A percentile compares a stretch with the other conserved stretches of the same genome.
Evolutionary conservation across 2,797 vertebrate species (phyloP).

Genomic region (Alauda arvensis): DNA sequence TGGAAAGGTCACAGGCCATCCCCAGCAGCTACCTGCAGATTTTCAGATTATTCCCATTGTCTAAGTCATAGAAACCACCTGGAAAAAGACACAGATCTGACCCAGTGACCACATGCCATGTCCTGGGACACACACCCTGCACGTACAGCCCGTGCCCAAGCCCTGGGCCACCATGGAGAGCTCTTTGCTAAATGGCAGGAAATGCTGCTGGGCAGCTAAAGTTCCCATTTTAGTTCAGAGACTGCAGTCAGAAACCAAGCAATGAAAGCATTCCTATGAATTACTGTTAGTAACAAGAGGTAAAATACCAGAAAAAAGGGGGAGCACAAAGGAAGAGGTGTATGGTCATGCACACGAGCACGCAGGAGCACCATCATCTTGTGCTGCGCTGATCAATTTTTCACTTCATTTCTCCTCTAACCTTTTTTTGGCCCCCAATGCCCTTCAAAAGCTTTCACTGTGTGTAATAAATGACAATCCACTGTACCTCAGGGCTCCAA

Average conservation of each 20-base stretch:
- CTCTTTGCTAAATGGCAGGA: not conserved
- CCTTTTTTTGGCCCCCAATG: not conserved
- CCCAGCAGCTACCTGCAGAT: not conserved
- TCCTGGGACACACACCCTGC: not conserved
- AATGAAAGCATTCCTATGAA: not conserved
- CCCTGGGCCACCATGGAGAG: not conserved
- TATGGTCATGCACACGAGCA: not conserved
- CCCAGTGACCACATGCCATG: not conserved
- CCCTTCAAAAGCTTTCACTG: not conserved
- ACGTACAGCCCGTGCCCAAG: not conserved
- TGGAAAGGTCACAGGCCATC: not conserved
- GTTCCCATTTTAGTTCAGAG: not conserved
- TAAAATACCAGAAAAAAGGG: not conserved
- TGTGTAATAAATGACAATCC: not conserved
- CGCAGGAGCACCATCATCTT: not conserved
- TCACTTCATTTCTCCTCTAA: conserved; percentile 12
- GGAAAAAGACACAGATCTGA: not conserved
- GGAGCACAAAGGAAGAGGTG: not conserved
- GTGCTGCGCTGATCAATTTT: not conserved
- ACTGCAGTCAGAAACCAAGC: not conserved
- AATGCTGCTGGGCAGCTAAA: not conserved
- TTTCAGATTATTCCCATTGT: not conserved
- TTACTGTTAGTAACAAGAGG: not conserved
- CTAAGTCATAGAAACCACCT: not conserved
- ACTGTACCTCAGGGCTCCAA: conserved; percentile 87